These are phyloP conservation scores for Rousettus madagascariensis DNA, from an alignment of 2,797 vertebrate genomes.

Conservation along the genomic window DNA sequence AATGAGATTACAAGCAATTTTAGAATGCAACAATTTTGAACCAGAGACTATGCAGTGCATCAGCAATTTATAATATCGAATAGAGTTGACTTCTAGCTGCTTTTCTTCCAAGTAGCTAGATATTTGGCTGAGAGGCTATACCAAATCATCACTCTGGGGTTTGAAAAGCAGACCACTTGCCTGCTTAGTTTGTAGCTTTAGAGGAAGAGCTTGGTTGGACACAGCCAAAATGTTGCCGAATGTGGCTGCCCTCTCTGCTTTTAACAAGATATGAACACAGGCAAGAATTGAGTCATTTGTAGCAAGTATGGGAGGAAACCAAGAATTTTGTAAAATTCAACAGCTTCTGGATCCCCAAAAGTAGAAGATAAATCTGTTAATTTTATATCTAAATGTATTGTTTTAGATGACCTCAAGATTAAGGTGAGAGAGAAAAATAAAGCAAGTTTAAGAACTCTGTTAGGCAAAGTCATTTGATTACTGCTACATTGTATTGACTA, in stretches of 20 bases:
- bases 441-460: neutral
- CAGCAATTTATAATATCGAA: neutral
- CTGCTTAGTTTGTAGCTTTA: neutral
- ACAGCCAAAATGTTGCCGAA: neutral
- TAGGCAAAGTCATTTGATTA: neutral
- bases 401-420: conserved; percentile 8
- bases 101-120: neutral
- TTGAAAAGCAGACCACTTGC: neutral
- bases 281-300: neutral
- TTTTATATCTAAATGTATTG: neutral
- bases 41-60: neutral
- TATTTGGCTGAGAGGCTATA: neutral
- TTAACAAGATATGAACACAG: neutral
- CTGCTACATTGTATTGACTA: neutral
- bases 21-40: neutral
- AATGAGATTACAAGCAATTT: conserved; percentile 41
- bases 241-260: neutral
- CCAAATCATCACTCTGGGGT: neutral
- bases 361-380: neutral
- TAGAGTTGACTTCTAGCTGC: neutral
- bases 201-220: neutral
- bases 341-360: neutral
- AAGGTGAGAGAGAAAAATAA: neutral
- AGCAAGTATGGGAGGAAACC: neutral
- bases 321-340: neutral